Percentiles rank a stretch among this genome's conserved stretches.
These are phyloP conservation scores for Oreotrochilus melanogaster DNA, from an alignment of 2,113 vertebrate genomes.

Conservation along the genomic window DNA sequence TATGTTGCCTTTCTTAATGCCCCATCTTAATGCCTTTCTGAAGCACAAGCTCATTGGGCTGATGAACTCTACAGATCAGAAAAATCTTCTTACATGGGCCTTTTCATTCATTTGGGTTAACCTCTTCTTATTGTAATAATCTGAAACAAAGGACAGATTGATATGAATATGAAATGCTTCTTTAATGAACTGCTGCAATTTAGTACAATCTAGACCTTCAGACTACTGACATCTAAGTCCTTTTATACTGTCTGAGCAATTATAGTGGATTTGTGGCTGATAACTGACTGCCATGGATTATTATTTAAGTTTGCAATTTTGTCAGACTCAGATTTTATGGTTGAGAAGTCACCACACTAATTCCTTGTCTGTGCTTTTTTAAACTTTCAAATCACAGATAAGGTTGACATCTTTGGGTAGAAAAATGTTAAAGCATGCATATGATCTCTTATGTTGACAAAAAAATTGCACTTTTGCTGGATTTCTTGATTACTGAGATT, in stretches of 20 bases:
- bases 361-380: neutral
- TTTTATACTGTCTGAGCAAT: conserved; percentile 12
- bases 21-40: neutral
- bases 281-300: neutral
- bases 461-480: neutral
- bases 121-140: neutral
- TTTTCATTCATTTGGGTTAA: neutral
- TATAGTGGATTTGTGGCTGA: neutral
- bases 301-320: neutral
- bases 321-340: neutral
- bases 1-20: neutral
- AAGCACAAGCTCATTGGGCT: neutral
- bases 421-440: neutral
- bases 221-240: neutral
- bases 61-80: neutral
- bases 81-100: neutral
- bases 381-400: neutral
- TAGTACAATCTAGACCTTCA: neutral
- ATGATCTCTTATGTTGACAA: neutral
- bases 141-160: neutral
- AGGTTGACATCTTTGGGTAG: neutral
- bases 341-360: neutral
- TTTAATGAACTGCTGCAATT: neutral
- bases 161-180: neutral
- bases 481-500: neutral